These are phyloP conservation scores for Muricea muricata DNA, from an alignment of 92 coral and sea anemone species.

Conservation along the genomic window DNA sequence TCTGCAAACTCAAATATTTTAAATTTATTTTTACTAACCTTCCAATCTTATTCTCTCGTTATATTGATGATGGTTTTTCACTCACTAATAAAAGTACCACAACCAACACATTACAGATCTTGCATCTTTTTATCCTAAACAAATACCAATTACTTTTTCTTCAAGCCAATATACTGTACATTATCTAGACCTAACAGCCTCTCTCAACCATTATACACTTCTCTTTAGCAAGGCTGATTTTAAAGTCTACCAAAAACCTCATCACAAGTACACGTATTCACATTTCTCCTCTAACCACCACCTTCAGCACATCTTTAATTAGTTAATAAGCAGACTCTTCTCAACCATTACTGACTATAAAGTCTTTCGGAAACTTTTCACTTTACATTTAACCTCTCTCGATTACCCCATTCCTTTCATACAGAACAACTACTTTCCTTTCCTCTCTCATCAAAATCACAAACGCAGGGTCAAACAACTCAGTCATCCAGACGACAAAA, in stretches of 20 bases:
- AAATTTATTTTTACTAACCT: neutral
- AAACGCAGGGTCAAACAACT: too few species aligned
- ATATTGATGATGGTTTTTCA: conserved; percentile 44
- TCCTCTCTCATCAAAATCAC: neutral
- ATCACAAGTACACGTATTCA: conserved; percentile 54
- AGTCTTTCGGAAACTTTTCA: conserved; percentile 17
- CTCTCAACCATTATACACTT: conserved; percentile 20
- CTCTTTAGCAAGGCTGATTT: conserved; percentile 15
- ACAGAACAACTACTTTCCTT: neutral
- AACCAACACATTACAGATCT: too few species aligned
- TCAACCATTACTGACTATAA: conserved; percentile 23
- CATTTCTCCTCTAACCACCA: conserved; percentile 59
- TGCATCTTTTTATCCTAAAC: conserved; percentile 7
- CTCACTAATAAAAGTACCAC: conserved; percentile 11
- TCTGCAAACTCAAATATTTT: conserved; percentile 48
- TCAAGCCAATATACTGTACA: conserved; percentile 9
- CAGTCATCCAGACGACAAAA: too few species aligned
- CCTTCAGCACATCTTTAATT: neutral
- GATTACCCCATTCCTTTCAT: neutral
- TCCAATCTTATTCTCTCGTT: conserved; percentile 30
- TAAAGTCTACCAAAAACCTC: conserved; percentile 47
- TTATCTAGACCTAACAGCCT: conserved; percentile 44
- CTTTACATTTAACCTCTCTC: neutral
- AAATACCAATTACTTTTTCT: conserved; percentile 46
- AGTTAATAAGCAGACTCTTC: conserved; percentile 46